A percentile compares a stretch with the other conserved stretches of the same genome.
Evolutionary conservation across 1,140 invertebrate species (phyloP).

Genomic region (Panagrolaimus sp.): DNA sequence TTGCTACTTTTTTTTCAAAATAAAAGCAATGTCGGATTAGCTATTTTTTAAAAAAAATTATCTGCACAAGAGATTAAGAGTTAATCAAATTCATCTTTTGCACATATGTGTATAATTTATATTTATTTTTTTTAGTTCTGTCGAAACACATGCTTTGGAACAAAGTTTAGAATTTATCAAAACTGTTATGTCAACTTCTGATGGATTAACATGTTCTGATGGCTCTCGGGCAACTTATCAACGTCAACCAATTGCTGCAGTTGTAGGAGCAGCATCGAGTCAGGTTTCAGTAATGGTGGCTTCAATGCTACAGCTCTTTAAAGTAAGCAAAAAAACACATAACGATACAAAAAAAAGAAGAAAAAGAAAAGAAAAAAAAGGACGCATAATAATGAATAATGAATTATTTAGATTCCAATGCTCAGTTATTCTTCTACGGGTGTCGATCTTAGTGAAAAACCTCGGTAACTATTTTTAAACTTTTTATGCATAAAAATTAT

Average conservation of each 20-base stretch:
- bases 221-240: conserved; percentile 62
- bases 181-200: conserved; percentile 42
- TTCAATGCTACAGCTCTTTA: conserved; percentile 67
- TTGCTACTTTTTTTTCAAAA: not conserved
- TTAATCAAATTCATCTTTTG: too few species aligned
- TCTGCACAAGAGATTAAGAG: too few species aligned
- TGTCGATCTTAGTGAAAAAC: conserved; percentile 68
- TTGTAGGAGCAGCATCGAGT: conserved; percentile 68
- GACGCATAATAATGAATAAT: conserved; percentile 44
- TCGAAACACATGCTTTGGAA: conserved; percentile 74
- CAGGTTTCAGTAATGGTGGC: conserved; percentile 69
- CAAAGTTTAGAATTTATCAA: conserved; percentile 74
- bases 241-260: conserved; percentile 66
- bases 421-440: conserved; percentile 73
- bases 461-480: conserved; percentile 55
- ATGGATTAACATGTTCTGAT: conserved; percentile 64
- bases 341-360: not conserved
- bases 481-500: not conserved
- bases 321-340: conserved; percentile 61
- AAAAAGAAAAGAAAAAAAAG: not conserved
- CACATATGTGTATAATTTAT: too few species aligned
- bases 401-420: conserved; percentile 65
- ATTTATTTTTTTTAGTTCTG: conserved; percentile 59
- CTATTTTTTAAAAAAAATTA: too few species aligned
- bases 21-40: not conserved